Percentiles rank a stretch among this genome's conserved stretches.
These are phyloP conservation scores for Piezodorus guildinii DNA, from an alignment of 1,140 invertebrate species.

Conservation along the genomic window DNA sequence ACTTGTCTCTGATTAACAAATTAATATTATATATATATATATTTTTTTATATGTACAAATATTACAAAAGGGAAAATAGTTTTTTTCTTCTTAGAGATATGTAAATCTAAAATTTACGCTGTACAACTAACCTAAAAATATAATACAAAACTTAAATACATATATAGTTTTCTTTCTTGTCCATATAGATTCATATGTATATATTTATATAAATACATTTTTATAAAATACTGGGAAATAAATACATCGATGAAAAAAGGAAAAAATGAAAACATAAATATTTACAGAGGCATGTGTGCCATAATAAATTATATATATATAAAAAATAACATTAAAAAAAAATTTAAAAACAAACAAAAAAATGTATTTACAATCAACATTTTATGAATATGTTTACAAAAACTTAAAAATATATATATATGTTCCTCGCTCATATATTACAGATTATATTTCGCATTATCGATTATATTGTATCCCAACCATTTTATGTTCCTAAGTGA, in stretches of 20 bases:
- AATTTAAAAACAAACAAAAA: conserved; percentile 1
- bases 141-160: not conserved
- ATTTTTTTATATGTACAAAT: too few relatives aligned
- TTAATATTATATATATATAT: too few relatives aligned
- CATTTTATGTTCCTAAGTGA: not conserved
- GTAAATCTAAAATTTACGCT: too few relatives aligned
- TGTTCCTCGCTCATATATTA: not conserved
- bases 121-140: too few relatives aligned
- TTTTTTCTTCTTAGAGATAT: too few relatives aligned
- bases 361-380: not conserved
- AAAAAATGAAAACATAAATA: too few relatives aligned
- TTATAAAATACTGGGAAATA: conserved; percentile 11
- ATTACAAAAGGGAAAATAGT: too few relatives aligned
- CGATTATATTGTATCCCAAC: not conserved
- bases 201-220: not conserved
- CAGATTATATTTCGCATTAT: not conserved
- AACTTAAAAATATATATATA: not conserved
- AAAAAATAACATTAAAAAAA: not conserved
- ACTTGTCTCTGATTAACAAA: too few relatives aligned
- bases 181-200: not conserved
- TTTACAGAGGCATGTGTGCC: not conserved
- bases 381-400: not conserved
- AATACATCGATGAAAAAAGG: not conserved
- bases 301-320: not conserved
- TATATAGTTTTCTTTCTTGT: not conserved